A percentile compares a stretch with the other conserved stretches of the same genome.
Evolutionary conservation across 2,888 invertebrate species (phyloP).

Genomic region (Habroteleia sp.): DNA sequence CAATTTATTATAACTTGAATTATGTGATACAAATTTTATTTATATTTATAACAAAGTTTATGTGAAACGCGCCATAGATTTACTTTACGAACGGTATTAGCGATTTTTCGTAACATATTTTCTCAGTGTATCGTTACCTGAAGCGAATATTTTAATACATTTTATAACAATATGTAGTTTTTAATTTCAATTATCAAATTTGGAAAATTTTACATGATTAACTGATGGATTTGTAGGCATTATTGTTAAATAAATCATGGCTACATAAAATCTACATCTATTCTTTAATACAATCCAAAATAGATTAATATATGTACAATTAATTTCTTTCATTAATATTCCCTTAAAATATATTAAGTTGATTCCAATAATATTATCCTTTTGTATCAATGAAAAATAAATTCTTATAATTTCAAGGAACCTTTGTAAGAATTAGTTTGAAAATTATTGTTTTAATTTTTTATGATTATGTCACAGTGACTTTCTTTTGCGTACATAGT

Average conservation of each 20-base stretch:
- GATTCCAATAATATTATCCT: too few relatives aligned
- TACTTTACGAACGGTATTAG: too few relatives aligned
- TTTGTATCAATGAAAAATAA: background rate
- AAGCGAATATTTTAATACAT: slow-evolving; percentile 37
- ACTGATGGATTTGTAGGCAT: slow-evolving; percentile 14
- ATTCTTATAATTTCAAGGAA: too few relatives aligned
- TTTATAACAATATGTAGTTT: slow-evolving; percentile 40
- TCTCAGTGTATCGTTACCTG: slow-evolving; percentile 48
- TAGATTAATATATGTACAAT: too few relatives aligned
- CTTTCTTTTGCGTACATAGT: slow-evolving; percentile 53
- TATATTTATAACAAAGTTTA: too few relatives aligned
- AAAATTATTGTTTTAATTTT: slow-evolving; percentile 16
- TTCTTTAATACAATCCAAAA: background rate
- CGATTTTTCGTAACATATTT: too few relatives aligned
- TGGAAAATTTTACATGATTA: slow-evolving; percentile 20
- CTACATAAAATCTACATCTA: slow-evolving; percentile 1
- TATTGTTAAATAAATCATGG: slow-evolving; percentile 9
- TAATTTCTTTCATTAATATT: too few relatives aligned
- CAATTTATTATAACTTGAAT: too few relatives aligned
- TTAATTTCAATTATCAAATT: slow-evolving; percentile 43
- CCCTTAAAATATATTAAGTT: too few relatives aligned
- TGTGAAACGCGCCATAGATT: too few relatives aligned
- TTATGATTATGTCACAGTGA: slow-evolving; percentile 46
- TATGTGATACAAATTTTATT: too few relatives aligned
- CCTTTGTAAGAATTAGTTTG: too few relatives aligned